These are phyloP conservation scores for Lochmaea crataegi DNA, from an alignment of 2,888 invertebrate genomes.

Conservation along the genomic window DNA sequence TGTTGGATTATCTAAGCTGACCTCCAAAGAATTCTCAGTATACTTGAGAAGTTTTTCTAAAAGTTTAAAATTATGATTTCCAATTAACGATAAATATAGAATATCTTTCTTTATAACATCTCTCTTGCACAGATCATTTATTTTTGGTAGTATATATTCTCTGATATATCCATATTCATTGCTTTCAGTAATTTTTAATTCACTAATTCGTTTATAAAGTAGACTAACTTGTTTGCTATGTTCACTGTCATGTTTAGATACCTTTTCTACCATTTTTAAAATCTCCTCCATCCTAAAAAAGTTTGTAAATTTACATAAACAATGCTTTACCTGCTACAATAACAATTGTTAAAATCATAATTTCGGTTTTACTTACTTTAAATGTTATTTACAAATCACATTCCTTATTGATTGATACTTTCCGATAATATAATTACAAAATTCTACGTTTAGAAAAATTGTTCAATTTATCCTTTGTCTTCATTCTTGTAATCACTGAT, in stretches of 20 bases:
- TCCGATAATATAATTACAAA: neutral
- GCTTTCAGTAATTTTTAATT: conserved; percentile 32
- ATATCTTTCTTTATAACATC: conserved; percentile 52
- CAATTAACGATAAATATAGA: conserved; percentile 54
- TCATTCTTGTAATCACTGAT: conserved; percentile 9
- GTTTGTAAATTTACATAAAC: neutral
- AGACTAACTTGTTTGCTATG: conserved; percentile 24
- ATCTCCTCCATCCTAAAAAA: conserved; percentile 41
- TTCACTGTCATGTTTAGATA: conserved; percentile 30
- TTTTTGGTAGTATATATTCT: conserved; percentile 51
- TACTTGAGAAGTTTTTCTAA: conserved; percentile 51
- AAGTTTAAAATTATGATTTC: conserved; percentile 51
- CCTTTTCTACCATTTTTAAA: conserved; percentile 34
- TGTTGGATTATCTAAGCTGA: conserved; percentile 54
- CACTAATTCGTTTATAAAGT: conserved; percentile 40
- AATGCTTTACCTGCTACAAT: neutral
- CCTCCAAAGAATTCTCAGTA: conserved; percentile 50
- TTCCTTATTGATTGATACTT: conserved; percentile 5
- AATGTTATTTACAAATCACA: conserved; percentile 3
- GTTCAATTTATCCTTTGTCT: conserved; percentile 5
- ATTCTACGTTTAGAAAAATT: neutral
- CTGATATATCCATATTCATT: conserved; percentile 44
- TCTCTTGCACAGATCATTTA: conserved; percentile 51
- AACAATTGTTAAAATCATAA: neutral
- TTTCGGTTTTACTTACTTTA: neutral